These are phyloP conservation scores for Pandemis corylana DNA, from an alignment of 2,888 invertebrate genomes.

Conservation along the genomic window DNA sequence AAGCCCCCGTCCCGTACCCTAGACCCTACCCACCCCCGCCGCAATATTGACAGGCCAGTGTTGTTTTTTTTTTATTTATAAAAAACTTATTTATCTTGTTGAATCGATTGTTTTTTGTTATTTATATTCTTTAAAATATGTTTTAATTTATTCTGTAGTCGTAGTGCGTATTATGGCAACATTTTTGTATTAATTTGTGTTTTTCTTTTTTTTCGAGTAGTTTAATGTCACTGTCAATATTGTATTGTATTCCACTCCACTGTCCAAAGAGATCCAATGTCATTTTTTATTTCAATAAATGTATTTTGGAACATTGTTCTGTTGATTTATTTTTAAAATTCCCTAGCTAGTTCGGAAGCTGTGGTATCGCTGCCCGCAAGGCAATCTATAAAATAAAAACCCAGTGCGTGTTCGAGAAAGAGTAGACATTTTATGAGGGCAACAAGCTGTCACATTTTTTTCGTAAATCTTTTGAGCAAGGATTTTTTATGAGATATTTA, in stretches of 20 bases:
- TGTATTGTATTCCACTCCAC: conserved; percentile 78
- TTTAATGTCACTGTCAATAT: conserved; percentile 82
- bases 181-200: conserved; percentile 70
- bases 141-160: conserved; percentile 82
- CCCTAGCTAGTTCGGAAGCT: background rate
- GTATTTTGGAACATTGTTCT: conserved; percentile 69
- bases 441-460: too few species aligned
- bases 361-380: too few species aligned
- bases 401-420: too few species aligned
- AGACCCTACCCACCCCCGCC: conserved; percentile 48
- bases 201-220: conserved; percentile 68
- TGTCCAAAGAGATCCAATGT: conserved; percentile 76
- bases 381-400: too few species aligned
- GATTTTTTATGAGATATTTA: too few species aligned
- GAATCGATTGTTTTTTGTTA: conserved; percentile 77
- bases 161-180: conserved; percentile 69
- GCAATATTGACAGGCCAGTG: conserved; percentile 86
- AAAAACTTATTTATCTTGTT: conserved; percentile 82
- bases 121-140: conserved; percentile 76
- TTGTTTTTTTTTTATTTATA: conserved; percentile 74
- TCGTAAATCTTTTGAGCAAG: too few species aligned
- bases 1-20: conserved; percentile 42
- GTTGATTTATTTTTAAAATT: conserved; percentile 62
- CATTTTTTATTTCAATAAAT: conserved; percentile 85
- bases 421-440: too few species aligned